Percentiles rank a stretch among this genome's conserved stretches.
These are phyloP conservation scores for Pagrus major DNA, from an alignment of 2,113 vertebrate species.

Conservation along the genomic window DNA sequence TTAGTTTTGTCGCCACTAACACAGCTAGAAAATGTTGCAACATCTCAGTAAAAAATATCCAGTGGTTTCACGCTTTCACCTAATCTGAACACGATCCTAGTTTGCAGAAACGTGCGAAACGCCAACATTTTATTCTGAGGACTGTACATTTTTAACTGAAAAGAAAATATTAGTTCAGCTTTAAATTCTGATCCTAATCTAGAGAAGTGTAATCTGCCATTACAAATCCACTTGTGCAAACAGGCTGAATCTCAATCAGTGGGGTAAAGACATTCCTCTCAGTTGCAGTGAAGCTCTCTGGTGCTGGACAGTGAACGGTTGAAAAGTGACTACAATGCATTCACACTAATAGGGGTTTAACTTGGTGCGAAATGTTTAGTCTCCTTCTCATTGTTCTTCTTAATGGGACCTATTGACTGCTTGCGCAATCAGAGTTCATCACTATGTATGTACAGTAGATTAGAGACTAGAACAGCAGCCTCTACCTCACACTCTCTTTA, in stretches of 20 bases:
- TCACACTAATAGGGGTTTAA: conserved; percentile 66
- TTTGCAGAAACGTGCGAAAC: too few species aligned
- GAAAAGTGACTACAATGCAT: conserved; percentile 44
- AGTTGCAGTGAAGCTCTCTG: background rate
- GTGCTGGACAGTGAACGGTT: conserved; percentile 7
- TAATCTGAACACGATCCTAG: too few species aligned
- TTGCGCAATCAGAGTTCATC: conserved; percentile 77
- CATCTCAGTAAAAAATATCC: too few species aligned
- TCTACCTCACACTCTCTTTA: conserved; percentile 34
- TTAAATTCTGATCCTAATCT: background rate
- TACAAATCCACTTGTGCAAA: background rate
- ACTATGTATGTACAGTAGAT: conserved; percentile 83
- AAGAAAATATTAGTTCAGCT: background rate
- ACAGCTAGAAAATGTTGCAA: too few species aligned
- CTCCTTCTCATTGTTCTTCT: conserved; percentile 68
- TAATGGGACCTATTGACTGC: conserved; percentile 79
- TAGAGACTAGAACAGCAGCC: conserved; percentile 64
- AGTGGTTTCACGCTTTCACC: too few species aligned
- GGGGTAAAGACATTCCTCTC: background rate
- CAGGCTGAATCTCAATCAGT: conserved; percentile 6
- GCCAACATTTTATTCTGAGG: too few species aligned
- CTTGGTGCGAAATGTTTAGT: conserved; percentile 66
- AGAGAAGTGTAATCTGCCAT: background rate
- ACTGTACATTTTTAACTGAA: too few species aligned
- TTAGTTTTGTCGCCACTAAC: too few species aligned